A percentile compares a stretch with the other conserved stretches of the same genome.
These are phyloP conservation scores for Mirza zaza DNA, from an alignment of 2,113 vertebrate species.

Conservation along the genomic window DNA sequence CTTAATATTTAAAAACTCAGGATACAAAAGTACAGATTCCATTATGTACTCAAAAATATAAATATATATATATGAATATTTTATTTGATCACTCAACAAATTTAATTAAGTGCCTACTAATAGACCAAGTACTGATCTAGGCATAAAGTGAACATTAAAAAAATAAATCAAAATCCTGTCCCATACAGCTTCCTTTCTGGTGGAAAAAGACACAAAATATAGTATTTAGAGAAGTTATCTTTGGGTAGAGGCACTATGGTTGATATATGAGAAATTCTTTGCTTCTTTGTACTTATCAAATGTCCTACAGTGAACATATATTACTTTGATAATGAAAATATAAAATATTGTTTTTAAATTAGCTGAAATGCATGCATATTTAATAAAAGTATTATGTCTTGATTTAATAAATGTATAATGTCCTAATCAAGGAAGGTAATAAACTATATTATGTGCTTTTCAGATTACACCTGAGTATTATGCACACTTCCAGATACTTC, in stretches of 20 bases:
- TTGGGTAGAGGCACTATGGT: background rate
- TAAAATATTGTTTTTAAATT: conserved; percentile 60
- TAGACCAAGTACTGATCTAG: background rate
- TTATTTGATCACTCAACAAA: background rate
- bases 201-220: background rate
- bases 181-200: background rate
- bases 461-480: conserved; percentile 24
- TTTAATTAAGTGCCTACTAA: background rate
- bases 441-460: conserved; percentile 27
- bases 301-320: background rate
- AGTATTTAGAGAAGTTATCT: conserved; percentile 1
- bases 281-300: background rate
- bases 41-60: background rate
- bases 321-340: conserved; percentile 39
- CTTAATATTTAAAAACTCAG: background rate
- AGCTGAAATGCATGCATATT: conserved; percentile 58
- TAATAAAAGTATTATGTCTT: conserved; percentile 42
- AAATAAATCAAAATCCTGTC: conserved; percentile 12
- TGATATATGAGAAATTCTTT: background rate
- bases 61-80: background rate
- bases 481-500: background rate
- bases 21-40: background rate
- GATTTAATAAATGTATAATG: conserved; percentile 56
- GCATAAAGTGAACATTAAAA: background rate
- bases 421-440: conserved; percentile 60